Evolutionary conservation across 1,140 invertebrate species (phyloP), one percentile per base, ranked within the genome.

Genomic region (Drosophila burlai): DNA sequence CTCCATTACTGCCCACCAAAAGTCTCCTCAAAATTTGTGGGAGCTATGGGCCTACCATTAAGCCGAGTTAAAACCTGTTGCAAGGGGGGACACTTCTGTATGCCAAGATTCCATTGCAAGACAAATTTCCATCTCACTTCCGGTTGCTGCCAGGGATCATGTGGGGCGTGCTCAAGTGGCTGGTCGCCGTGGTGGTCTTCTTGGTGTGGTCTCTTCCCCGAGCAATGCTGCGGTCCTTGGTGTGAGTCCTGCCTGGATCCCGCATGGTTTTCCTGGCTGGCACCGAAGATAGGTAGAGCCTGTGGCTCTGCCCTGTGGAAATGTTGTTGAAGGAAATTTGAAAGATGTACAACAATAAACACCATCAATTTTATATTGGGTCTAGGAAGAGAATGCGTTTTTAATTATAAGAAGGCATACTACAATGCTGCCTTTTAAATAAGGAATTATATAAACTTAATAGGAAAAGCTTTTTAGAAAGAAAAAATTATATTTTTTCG

Each of bases 211-310:
- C 4, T 42, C 2, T 73, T 11, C 72, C 80, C 26, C 57, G 49
- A 72, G 15, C 47, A 7, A 3, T 79, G 75, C 36, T 64, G 11
- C 16, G 66, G 54, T 6, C 59, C 65, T 0, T 49, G 29, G 21
- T 68, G 46, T 73, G 72, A 72, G 42, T 67, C 63, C 8, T 34
- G 31, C n/a, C 24, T 84, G 2, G 77, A 80, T 77, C 61, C 77
- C 0, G 61, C 73, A 21, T 77, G 77, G 77, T 77, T 66, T 47
- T 60, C 45, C 15, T 80, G 80, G 69, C 47, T 83, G 55, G 52
- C 80, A 6, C 79, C 79, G 3, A 54, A 60, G 4, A 15, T 38
- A 13, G 15, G 36, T 15, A 13, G 26, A 4, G 34, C 69, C 40
- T 82, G 62, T 54, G 61, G 73, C 40, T 58, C 31, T 13, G 43